phyloP scores from a whole-genome alignment of 2,888 invertebrate species.

The Dioctria linearis region DNA sequence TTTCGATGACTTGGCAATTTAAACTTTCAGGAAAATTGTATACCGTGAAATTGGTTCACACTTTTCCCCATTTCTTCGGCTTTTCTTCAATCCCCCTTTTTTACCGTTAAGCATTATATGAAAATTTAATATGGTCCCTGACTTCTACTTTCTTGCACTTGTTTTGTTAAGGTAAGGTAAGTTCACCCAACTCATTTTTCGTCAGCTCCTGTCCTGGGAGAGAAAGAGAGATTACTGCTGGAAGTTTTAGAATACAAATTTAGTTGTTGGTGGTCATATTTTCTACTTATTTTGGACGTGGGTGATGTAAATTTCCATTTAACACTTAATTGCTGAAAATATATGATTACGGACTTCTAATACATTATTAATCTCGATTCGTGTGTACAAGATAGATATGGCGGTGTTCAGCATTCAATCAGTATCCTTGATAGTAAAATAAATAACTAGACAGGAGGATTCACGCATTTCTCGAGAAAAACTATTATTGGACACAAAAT shows the following conservation, averaged over 20 bases:
- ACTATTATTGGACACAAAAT: too few species aligned
- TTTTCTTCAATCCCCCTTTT: neutral
- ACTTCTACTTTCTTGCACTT: constrained; percentile 17
- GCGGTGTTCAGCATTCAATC: too few species aligned
- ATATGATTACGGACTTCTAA: too few species aligned
- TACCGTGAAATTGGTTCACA: constrained; percentile 52
- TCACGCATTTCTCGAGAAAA: too few species aligned
- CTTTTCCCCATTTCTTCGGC: constrained; percentile 15
- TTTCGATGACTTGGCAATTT: constrained; percentile 51
- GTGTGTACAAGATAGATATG: too few species aligned
- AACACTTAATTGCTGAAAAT: too few species aligned
- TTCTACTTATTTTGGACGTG: neutral
- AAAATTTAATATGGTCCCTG: constrained; percentile 43
- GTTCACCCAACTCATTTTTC: constrained; percentile 30
- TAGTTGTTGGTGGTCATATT: neutral
- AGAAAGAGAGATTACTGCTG: neutral
- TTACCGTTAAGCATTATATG: neutral
- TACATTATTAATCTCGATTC: too few species aligned
- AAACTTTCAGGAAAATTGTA: constrained; percentile 45
- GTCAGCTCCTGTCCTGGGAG: constrained; percentile 1
- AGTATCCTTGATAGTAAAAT: too few species aligned
- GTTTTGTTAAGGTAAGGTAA: constrained; percentile 32
- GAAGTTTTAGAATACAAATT: constrained; percentile 3
- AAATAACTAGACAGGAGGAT: too few species aligned
- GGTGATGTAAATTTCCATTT: neutral